Base-by-base conservation (phyloP, 2,888 invertebrate genomes). In the Diarsia mendica region DNA sequence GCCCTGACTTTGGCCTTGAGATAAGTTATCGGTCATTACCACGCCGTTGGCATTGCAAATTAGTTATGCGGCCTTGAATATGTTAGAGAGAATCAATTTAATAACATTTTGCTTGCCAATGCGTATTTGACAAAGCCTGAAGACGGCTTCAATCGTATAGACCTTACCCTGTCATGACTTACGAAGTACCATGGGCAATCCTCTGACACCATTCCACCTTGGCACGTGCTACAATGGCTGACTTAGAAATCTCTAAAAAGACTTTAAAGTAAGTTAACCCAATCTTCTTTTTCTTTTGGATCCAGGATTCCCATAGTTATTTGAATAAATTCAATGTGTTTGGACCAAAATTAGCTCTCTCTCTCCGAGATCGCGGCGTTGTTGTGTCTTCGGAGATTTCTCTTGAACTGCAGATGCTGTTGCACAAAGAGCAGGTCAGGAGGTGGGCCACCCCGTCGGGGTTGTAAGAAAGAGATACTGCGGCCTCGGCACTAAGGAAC, bases 21-120 rank as follows among this genome's bases (percentile, higher is more conserved):
- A 78, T 58, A 71, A 46, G 72, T 51, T 77, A 77, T 78, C 77
- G 64, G 72, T 72, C 77, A 78, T 46, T 77, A 77, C 64, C 64
- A 72, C 46, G 33, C 49, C 58, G 15, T 65, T 33, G 23, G 55
- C 71, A 58, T 64, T 51, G 55, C 33, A 77, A 77, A 78, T 77
- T 71, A 51, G 55, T 23, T 58, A 78, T 64, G 64, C 13, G 20
- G 10, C 55, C 44, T 71, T 78, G 71, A 64, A 69, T 18, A 28
- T 28, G 10, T 55, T n/a, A 13, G 46, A 28, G 23, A 28, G 18
- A 67, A 60, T 39, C 39, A 39, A 39, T 39, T 39, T 8, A 39
- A 39, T 39, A 39, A 39, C 6, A 39, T 39, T 39, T 39, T 8
- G 18, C 13, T 18, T 8, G 5, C 33, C 10, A 1, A 20, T 28